Conservation (phyloP, 2,113 vertebrate species). For the Podarcis cretensis region DNA sequence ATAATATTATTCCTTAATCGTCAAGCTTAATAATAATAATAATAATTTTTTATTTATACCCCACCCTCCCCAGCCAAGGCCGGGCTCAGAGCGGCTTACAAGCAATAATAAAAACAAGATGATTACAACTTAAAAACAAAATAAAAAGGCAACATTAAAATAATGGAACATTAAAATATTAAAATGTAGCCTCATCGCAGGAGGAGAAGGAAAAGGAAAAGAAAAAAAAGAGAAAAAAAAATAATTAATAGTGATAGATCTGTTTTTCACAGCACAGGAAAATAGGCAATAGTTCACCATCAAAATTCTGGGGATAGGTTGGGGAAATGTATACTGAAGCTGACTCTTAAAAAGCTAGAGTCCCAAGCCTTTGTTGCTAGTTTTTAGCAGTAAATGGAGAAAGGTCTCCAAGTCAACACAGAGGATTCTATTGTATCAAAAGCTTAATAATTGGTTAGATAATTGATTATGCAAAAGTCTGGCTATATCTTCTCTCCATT, state of each 20-base stretch:
- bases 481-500: not conserved
- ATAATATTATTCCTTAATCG: not conserved
- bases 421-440: not conserved
- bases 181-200: too few relatives aligned
- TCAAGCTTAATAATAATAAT: too few relatives aligned
- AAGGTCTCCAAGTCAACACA: not conserved
- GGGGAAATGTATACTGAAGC: not conserved
- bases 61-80: too few relatives aligned
- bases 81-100: too few relatives aligned
- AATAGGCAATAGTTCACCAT: not conserved
- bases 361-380: not conserved
- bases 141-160: too few relatives aligned
- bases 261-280: not conserved
- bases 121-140: too few relatives aligned
- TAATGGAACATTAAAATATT: too few relatives aligned
- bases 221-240: too few relatives aligned
- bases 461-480: too few relatives aligned
- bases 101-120: too few relatives aligned
- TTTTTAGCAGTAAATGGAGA: not conserved
- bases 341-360: not conserved
- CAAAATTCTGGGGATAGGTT: constrained; percentile 25
- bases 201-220: too few relatives aligned
- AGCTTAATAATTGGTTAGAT: not conserved
- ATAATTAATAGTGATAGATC: not conserved
- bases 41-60: too few relatives aligned